Percentiles rank a stretch among this genome's conserved stretches.
Conservation (phyloP, 2,888 invertebrate genomes). For the Celastrina argiolus region DNA sequence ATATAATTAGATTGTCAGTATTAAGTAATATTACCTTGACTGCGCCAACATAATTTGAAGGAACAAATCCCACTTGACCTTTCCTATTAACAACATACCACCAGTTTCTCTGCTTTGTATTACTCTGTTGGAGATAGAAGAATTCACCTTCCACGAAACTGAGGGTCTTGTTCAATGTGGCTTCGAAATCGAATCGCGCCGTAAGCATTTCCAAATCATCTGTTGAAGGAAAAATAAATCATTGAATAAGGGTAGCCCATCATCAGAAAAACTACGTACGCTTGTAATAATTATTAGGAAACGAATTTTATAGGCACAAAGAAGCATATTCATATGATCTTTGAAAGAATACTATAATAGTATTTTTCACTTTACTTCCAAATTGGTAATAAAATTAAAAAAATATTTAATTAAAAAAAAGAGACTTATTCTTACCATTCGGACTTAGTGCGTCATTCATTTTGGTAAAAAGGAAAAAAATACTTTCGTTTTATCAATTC, state of each 20-base stretch:
- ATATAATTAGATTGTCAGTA: background rate
- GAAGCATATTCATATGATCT: background rate
- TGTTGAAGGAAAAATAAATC: constrained; percentile 46
- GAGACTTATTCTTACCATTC: constrained; percentile 37
- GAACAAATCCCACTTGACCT: constrained; percentile 90
- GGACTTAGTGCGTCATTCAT: constrained; percentile 52
- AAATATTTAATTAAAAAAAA: constrained; percentile 5
- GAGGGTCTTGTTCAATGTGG: constrained; percentile 88
- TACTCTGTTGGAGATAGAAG: constrained; percentile 87
- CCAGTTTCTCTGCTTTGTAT: constrained; percentile 90
- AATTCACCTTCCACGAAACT: constrained; percentile 89
- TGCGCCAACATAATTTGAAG: constrained; percentile 90
- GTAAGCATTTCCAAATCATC: constrained; percentile 89
- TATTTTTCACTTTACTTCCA: background rate
- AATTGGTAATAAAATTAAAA: background rate
- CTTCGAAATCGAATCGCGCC: constrained; percentile 90
- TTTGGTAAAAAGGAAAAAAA: constrained; percentile 28
- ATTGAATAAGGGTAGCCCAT: background rate
- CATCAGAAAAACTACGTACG: background rate
- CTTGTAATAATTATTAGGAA: background rate
- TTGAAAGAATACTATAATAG: background rate
- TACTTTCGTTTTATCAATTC: background rate
- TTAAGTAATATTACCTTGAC: constrained; percentile 79
- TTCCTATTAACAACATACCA: constrained; percentile 91
- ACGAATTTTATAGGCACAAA: background rate